Evolutionary conservation across 2,113 vertebrate genomes (phyloP).

Genomic region (Hyla sarda): DNA sequence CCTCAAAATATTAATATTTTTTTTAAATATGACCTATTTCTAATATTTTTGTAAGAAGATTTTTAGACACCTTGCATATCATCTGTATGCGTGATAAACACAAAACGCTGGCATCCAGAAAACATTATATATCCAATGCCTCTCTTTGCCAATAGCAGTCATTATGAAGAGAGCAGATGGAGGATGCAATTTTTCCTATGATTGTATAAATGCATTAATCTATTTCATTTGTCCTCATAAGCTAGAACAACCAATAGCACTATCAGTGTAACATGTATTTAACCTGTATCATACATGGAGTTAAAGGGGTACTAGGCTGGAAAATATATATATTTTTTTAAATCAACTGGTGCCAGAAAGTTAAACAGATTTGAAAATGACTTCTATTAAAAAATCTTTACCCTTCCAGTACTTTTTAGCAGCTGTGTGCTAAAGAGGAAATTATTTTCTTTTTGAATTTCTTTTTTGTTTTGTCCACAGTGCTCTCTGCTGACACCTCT

Average conservation of each 20-base stretch:
- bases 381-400: no score
- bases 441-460: no score
- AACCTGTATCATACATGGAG: not conserved
- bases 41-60: not conserved
- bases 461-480: no score
- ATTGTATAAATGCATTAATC: slow-evolving; percentile 19
- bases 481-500: no score
- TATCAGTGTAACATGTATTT: not conserved
- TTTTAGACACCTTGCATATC: not conserved
- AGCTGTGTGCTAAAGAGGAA: no score
- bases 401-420: no score
- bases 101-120: not conserved
- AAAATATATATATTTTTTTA: no score
- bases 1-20: no score
- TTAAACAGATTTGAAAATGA: no score
- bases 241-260: not conserved
- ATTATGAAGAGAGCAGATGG: slow-evolving; percentile 16
- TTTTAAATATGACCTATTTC: no score
- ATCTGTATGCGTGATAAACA: not conserved
- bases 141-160: slow-evolving; percentile 1
- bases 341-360: no score
- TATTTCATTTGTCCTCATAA: slow-evolving; percentile 1
- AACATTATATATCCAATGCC: not conserved
- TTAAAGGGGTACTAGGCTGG: no score
- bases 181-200: slow-evolving; percentile 17